phyloP scores from a whole-genome alignment of 1,140 invertebrate species.

The Pachypeltis micranthus region DNA sequence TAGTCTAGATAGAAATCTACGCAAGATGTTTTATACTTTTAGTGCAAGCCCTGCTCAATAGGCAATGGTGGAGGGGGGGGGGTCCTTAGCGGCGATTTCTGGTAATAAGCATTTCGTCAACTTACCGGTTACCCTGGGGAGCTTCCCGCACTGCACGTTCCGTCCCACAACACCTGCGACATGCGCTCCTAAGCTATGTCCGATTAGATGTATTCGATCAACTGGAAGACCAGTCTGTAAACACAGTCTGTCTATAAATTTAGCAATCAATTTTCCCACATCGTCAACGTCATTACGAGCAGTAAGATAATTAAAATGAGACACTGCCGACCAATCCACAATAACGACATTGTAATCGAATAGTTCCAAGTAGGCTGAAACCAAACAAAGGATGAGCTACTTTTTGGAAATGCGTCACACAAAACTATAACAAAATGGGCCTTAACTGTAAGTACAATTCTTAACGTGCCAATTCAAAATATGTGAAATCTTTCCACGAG shows the following conservation, averaged over 20 bases:
- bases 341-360: slow-evolving; percentile 47
- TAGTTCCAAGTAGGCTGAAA: slow-evolving; percentile 39
- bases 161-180: slow-evolving; percentile 61
- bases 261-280: slow-evolving; percentile 32
- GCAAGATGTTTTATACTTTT: too few relatives aligned
- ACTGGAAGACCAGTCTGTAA: slow-evolving; percentile 24
- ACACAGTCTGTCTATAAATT: slow-evolving; percentile 21
- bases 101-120: too few relatives aligned
- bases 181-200: slow-evolving; percentile 75
- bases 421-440: neutral
- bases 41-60: too few relatives aligned
- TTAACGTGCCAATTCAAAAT: neutral
- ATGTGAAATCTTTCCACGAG: neutral
- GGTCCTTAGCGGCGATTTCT: too few relatives aligned
- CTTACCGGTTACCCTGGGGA: neutral
- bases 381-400: neutral
- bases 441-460: neutral
- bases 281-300: slow-evolving; percentile 14
- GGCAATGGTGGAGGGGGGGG: too few relatives aligned
- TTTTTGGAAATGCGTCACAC: neutral
- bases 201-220: slow-evolving; percentile 56
- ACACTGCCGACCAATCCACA: slow-evolving; percentile 46
- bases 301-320: slow-evolving; percentile 32
- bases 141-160: neutral
- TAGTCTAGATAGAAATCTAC: too few relatives aligned